Percentiles rank a stretch among this genome's conserved stretches.
phyloP scores from a whole-genome alignment of 2,797 vertebrate genomes.

The Clarias fuscus region DNA sequence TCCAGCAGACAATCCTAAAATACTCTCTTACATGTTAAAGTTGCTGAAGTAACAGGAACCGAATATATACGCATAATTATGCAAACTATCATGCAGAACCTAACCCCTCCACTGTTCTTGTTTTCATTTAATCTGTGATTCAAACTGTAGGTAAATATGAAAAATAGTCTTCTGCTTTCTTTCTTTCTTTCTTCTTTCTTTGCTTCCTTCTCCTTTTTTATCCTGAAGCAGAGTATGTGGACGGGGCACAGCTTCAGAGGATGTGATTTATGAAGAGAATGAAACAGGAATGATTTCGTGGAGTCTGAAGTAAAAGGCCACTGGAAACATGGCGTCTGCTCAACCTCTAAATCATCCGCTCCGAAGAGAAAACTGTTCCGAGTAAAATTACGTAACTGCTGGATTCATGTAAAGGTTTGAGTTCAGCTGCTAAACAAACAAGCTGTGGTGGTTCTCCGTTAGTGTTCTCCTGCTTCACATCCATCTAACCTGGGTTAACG shows the following conservation, averaged over 20 bases:
- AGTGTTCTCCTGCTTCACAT: neutral
- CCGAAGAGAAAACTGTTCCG: neutral
- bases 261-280: conserved; percentile 12
- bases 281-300: conserved; percentile 23
- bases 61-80: neutral
- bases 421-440: conserved; percentile 11
- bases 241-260: neutral
- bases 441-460: neutral
- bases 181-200: too few species aligned
- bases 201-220: too few species aligned
- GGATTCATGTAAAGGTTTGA: neutral
- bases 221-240: neutral
- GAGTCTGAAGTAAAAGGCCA: conserved; percentile 23
- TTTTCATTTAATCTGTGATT: neutral
- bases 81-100: neutral
- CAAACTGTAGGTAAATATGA: neutral
- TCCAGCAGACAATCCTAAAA: too few species aligned
- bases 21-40: neutral
- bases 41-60: neutral
- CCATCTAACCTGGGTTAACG: neutral
- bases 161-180: neutral
- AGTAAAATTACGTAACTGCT: neutral
- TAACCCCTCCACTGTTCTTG: neutral
- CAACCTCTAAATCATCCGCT: conserved; percentile 19
- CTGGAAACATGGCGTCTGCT: conserved; percentile 24